phyloP scores from a whole-genome alignment of 1,140 invertebrate genomes.

The Drosophila lowei region DNA sequence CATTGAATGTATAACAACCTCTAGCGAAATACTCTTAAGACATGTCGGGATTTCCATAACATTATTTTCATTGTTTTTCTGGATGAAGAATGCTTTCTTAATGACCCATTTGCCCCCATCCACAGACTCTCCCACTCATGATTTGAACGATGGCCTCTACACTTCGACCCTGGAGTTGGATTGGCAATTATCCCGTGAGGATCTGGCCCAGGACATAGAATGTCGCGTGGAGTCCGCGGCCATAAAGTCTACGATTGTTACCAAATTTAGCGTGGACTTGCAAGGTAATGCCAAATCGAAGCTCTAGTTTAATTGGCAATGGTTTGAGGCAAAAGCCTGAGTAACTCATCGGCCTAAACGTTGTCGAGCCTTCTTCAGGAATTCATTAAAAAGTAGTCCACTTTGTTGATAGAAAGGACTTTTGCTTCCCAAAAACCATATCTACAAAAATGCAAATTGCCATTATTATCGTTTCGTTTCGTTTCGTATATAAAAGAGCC shows the following conservation, averaged over 20 bases:
- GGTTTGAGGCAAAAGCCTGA: no score
- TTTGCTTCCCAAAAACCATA: conserved; percentile 16
- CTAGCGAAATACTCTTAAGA: no score
- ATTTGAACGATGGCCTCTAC: conserved; percentile 85
- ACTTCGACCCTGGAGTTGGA: conserved; percentile 86
- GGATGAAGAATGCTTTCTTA: not conserved
- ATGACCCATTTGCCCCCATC: not conserved
- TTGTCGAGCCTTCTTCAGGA: not conserved
- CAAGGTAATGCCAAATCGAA: conserved; percentile 86
- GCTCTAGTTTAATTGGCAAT: not conserved
- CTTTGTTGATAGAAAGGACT: not conserved
- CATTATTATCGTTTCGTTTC: conserved; percentile 63
- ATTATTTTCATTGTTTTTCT: not conserved
- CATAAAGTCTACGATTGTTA: conserved; percentile 84
- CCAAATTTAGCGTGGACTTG: conserved; percentile 89
- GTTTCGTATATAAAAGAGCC: conserved; percentile 22
- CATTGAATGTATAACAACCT: no score
- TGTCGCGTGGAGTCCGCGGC: conserved; percentile 91
- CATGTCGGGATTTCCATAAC: not conserved
- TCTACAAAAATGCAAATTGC: conserved; percentile 53
- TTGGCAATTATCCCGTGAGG: conserved; percentile 89
- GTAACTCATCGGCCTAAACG: no score
- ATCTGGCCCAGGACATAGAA: conserved; percentile 89
- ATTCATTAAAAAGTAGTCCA: no score
- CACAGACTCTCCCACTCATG: conserved; percentile 74